phyloP scores from a whole-genome alignment of 2,888 invertebrate genomes.

The Blera fallax region DNA sequence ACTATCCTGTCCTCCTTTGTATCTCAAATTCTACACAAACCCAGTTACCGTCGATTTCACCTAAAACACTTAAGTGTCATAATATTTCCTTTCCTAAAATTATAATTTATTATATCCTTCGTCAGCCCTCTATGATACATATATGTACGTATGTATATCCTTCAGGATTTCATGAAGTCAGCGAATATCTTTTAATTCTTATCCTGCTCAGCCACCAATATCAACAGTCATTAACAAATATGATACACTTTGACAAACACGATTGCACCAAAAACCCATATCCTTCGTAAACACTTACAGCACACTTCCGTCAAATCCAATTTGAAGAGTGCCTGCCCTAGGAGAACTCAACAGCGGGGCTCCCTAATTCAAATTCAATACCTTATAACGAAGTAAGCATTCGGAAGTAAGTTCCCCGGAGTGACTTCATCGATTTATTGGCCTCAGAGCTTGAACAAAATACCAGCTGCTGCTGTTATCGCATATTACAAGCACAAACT shows the following conservation, averaged over 20 bases:
- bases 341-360: neutral
- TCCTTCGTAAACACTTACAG: constrained; percentile 8
- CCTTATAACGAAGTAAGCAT: constrained; percentile 25
- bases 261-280: neutral
- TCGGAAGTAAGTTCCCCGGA: constrained; percentile 36
- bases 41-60: too few species aligned
- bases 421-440: constrained; percentile 60
- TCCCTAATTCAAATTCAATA: constrained; percentile 19
- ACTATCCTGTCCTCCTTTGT: too few species aligned
- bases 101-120: too few species aligned
- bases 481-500: constrained; percentile 27
- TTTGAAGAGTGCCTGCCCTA: constrained; percentile 9
- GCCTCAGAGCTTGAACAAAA: constrained; percentile 9
- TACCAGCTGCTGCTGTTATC: constrained; percentile 31
- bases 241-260: neutral
- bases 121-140: too few species aligned
- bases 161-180: neutral
- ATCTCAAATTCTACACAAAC: too few species aligned
- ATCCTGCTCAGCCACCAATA: neutral
- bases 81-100: too few species aligned
- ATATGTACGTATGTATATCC: too few species aligned
- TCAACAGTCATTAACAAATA: neutral
- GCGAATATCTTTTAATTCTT: neutral
- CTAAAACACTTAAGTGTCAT: too few species aligned
- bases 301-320: constrained; percentile 18